Evolutionary conservation across 2,888 invertebrate species (phyloP), one percentile per base, ranked within the genome.

Genomic region (Nasonovia ribisnigri): DNA sequence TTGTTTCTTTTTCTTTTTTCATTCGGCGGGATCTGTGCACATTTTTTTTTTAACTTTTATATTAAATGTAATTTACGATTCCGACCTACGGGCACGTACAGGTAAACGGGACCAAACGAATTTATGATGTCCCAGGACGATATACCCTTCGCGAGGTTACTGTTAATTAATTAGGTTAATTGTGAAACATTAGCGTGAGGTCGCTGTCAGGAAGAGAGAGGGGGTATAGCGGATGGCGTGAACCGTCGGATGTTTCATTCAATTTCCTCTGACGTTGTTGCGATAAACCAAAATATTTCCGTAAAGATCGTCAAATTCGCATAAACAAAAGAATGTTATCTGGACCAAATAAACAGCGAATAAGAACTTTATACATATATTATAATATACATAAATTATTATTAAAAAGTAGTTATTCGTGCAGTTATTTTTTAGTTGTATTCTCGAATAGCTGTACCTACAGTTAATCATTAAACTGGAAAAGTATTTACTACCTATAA

Each of bases 31-130:
- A 92, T 88, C 88, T 92, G 67, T 88, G 88, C 29, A 67, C 36
- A 42, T 88, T 92, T 67, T 87, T 90, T 67, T 90, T 90, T 54
- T 36, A 67, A 48, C 67, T 96, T 96, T 84, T 96, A 98, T 99
- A 90, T 87, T 86, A 93, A 93, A 89, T 67, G 86, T 90, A 90
- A 93, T 93, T 93, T 93, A 93, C 93, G 93, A 93, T 93, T 93
- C 93, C 84, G 57, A 93, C 88, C 93, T 84, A 90, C 84, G 89
- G 48, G 84, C 93, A 93, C 93, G 67, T 84, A 93, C 93, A 88
- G 92, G 92, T 92, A 92, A 89, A 92, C 54, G 92, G 77, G 84
- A 57, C 93, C 84, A 51, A 93, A 93, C 90, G 93, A 93, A 93
- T 90, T 93, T 93, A 93, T 90, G 93, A 90, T 60, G 90, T 90